phyloP scores from a whole-genome alignment of 2,113 vertebrate genomes.

The Sphaerodactylus townsendi region DNA sequence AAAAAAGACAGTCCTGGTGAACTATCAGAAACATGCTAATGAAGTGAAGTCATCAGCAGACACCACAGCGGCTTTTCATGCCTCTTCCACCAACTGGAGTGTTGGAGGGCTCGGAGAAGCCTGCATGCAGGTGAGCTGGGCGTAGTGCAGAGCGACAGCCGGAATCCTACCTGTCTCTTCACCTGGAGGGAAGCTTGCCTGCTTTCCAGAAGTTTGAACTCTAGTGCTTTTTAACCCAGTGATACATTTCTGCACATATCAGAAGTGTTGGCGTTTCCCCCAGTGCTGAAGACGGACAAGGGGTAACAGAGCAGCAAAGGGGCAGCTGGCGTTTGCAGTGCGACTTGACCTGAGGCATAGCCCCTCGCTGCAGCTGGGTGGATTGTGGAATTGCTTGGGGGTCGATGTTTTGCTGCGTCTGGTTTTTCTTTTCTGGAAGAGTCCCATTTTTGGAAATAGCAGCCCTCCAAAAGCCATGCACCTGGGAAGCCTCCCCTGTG shows the following conservation, averaged over 20 bases:
- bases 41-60: constrained; percentile 72
- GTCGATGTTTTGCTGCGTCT: neutral
- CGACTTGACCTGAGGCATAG: constrained; percentile 50
- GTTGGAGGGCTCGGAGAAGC: constrained; percentile 17
- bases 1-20: constrained; percentile 59
- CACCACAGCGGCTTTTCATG: constrained; percentile 55
- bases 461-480: neutral
- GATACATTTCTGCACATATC: no score
- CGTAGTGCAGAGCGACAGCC: neutral
- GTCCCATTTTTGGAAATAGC: neutral
- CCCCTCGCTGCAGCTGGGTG: neutral
- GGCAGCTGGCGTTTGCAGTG: constrained; percentile 36
- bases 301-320: constrained; percentile 42
- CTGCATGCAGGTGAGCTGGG: constrained; percentile 58
- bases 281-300: constrained; percentile 55
- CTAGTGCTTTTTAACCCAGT: constrained; percentile 18
- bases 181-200: neutral
- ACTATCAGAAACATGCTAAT: constrained; percentile 70
- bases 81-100: constrained; percentile 45
- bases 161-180: neutral
- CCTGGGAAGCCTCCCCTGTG: neutral
- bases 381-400: neutral
- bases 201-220: constrained; percentile 30
- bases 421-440: neutral
- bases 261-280: constrained; percentile 53